phyloP scores from a whole-genome alignment of 1,140 invertebrate species.

The Bombus consobrinus region DNA sequence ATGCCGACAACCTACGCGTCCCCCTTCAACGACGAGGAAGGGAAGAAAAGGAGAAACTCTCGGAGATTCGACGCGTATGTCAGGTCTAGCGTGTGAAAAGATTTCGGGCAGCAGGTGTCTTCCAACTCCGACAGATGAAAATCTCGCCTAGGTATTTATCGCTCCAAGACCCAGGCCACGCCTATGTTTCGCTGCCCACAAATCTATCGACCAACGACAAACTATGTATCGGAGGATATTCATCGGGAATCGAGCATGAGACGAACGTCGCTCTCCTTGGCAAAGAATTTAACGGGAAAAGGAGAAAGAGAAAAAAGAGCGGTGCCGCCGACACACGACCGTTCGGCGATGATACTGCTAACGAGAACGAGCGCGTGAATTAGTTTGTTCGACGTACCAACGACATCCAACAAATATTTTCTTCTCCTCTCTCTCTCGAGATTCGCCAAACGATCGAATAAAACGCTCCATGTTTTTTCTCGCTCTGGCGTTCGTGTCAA shows the following conservation, averaged over 20 bases:
- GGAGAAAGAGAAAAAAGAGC: not conserved
- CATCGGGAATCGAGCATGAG: not conserved
- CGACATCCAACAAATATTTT: not conserved
- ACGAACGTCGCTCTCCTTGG: not conserved
- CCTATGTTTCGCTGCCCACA: slow-evolving; percentile 68
- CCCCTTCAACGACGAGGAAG: not conserved
- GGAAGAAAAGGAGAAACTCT: not conserved
- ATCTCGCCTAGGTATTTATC: slow-evolving; percentile 69
- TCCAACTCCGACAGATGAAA: slow-evolving; percentile 60
- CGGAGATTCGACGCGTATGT: slow-evolving; percentile 19
- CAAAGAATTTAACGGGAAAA: too few relatives aligned
- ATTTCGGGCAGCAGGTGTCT: slow-evolving; percentile 70
- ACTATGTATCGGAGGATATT: not conserved
- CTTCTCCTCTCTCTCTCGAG: too few relatives aligned
- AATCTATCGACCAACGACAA: slow-evolving; percentile 68
- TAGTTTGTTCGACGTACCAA: not conserved
- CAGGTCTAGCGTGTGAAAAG: slow-evolving; percentile 63
- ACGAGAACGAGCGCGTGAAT: not conserved
- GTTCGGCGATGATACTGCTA: not conserved
- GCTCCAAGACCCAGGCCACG: slow-evolving; percentile 46
- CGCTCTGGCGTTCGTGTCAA: not conserved
- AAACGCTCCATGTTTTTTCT: not conserved
- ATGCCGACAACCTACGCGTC: not conserved
- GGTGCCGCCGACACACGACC: too few relatives aligned
- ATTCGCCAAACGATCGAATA: not conserved